phyloP scores from a whole-genome alignment of 1,140 invertebrate genomes.

The Drosophila serrata region DNA sequence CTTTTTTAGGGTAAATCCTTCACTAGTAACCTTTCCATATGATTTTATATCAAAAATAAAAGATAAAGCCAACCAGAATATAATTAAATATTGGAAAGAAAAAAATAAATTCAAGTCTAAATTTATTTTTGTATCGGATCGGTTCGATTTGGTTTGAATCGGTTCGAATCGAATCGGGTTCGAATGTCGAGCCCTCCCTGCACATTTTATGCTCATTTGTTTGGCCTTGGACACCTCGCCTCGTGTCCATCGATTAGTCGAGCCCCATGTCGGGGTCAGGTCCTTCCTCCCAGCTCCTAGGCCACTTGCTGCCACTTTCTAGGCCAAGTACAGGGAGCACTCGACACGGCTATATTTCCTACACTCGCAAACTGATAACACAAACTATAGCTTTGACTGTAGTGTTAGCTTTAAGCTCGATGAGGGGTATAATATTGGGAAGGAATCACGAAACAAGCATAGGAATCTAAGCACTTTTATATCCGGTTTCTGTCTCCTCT shows the following conservation, averaged over 20 bases:
- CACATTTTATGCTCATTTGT: conserved; percentile 16
- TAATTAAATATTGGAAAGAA: background rate
- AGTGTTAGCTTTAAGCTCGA: background rate
- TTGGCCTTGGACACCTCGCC: conserved; percentile 31
- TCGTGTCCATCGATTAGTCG: conserved; percentile 32
- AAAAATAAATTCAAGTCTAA: background rate
- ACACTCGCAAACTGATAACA: background rate
- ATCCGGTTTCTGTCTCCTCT: background rate
- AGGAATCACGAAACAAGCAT: background rate
- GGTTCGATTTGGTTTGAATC: background rate
- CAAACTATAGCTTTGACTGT: background rate
- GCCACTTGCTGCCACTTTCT: conserved; percentile 8
- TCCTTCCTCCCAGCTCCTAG: conserved; percentile 19
- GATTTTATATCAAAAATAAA: background rate
- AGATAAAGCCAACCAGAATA: too few species aligned
- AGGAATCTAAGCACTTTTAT: background rate
- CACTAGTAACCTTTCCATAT: too few species aligned
- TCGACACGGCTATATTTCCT: background rate
- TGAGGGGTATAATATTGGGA: background rate
- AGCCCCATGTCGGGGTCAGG: background rate
- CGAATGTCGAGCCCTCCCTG: background rate
- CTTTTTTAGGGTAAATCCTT: too few species aligned
- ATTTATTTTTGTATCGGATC: background rate
- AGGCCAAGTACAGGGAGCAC: conserved; percentile 32
- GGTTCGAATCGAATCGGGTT: background rate